These are phyloP conservation scores for Cryptotis parvus DNA, from an alignment of 2,113 vertebrate species.

Conservation along the genomic window DNA sequence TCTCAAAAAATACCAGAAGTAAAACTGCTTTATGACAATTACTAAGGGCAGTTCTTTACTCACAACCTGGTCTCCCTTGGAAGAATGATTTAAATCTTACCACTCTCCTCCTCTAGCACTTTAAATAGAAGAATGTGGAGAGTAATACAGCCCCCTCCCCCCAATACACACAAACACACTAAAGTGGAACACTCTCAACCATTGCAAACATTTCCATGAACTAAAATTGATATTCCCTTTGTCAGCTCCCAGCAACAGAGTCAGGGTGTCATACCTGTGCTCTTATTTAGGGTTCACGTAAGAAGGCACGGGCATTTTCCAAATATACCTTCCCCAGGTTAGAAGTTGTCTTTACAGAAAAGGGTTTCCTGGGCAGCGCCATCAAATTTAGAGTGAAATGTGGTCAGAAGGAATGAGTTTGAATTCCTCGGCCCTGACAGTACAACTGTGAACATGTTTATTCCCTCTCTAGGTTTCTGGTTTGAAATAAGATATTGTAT, in stretches of 20 bases:
- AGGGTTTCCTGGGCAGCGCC: neutral
- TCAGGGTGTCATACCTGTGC: neutral
- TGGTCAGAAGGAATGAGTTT: neutral
- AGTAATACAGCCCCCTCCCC: neutral
- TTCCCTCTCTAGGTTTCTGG: neutral
- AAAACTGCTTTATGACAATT: neutral
- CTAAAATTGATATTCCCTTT: neutral
- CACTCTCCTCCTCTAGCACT: neutral
- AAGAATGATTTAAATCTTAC: conserved; percentile 17
- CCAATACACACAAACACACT: neutral
- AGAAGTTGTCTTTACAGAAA: neutral
- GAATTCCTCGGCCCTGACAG: neutral
- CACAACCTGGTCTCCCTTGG: neutral
- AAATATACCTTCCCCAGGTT: neutral
- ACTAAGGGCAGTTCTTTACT: neutral
- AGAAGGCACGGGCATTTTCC: neutral
- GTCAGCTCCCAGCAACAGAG: neutral
- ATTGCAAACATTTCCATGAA: neutral
- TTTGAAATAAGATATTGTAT: conserved; percentile 2
- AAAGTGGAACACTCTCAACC: too few relatives aligned
- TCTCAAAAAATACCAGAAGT: neutral
- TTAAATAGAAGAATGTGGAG: neutral
- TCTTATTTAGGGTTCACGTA: neutral
- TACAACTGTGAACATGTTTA: neutral
- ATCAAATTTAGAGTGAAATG: neutral